A percentile compares a stretch with the other conserved stretches of the same genome.
phyloP scores from a whole-genome alignment of 37 sponge, comb jelly and placozoan species.

The Aplysina aerophoba region DNA sequence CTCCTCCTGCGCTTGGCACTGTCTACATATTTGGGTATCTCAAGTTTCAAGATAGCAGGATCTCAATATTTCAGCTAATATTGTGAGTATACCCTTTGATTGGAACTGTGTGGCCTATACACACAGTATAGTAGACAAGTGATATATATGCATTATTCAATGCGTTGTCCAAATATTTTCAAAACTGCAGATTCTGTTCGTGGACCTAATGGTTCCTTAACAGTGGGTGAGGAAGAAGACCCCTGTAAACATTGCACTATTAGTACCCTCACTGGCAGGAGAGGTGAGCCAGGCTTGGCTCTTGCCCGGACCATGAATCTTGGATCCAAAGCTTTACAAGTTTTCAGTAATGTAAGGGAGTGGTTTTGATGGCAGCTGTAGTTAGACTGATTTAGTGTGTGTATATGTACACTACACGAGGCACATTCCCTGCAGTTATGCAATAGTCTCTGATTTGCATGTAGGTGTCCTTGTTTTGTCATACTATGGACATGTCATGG shows the following conservation, averaged over 20 bases:
- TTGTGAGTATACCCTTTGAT: constrained; percentile 51
- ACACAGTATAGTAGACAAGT: too few relatives aligned
- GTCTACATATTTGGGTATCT: constrained; percentile 70
- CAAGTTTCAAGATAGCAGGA: constrained; percentile 76
- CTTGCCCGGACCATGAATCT: constrained; percentile 54
- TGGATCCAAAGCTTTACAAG: constrained; percentile 83
- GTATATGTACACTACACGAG: background rate
- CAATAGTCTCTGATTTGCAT: background rate
- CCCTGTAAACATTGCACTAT: constrained; percentile 59
- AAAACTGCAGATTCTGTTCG: constrained; percentile 65
- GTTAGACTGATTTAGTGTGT: background rate
- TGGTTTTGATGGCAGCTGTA: background rate
- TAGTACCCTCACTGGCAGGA: constrained; percentile 72
- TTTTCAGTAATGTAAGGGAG: constrained; percentile 82
- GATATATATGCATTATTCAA: too few relatives aligned
- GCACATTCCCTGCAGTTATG: background rate
- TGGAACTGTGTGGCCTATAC: too few relatives aligned
- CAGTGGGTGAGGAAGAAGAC: constrained; percentile 49
- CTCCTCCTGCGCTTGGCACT: constrained; percentile 55
- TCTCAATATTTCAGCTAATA: constrained; percentile 75
- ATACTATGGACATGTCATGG: constrained; percentile 41
- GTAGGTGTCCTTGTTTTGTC: constrained; percentile 70
- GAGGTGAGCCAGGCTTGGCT: constrained; percentile 33
- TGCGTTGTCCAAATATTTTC: too few relatives aligned
- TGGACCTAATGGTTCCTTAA: constrained; percentile 59